Base-by-base conservation (phyloP, 2,888 invertebrate genomes). In the Tiliacea aurago region DNA sequence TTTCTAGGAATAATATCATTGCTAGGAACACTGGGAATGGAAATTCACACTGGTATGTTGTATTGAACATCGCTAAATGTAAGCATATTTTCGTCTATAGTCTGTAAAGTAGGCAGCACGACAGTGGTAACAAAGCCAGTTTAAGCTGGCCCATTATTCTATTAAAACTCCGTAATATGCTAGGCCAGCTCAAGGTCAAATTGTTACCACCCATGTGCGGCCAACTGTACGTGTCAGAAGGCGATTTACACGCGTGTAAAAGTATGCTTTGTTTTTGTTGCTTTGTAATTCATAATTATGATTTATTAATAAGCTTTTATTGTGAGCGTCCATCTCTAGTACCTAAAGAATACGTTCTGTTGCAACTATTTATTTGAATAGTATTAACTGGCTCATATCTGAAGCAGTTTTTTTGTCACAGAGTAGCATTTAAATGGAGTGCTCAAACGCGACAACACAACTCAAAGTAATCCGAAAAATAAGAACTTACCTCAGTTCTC, bases 71-170 rank as follows among this genome's bases (percentile, higher is more conserved):
- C 15, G 55, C 20, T 56, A 37, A 41, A 15, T 68, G 37, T 70
- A 47, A 37, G 67, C 45, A 47, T 70, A n/a, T 13, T 18, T 28
- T 51, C 63, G 49, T 64, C 7, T 41, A 43, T 66, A 4, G 37
- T 28, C 28, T 1, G 62, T 28, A 45, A 20, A 62, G 18, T 13
- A 20, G 13, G 13, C 13, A 0, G 28, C 13, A 63, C 1, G 7
- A 28, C 28, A 4, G 7, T 23, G 23, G 23, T 23, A 62, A 4
- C 18, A 18, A 6, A 11, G 11, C 23, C 23, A 11, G 23, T n/a
- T 9, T 61, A n/a, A 41, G n/a, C 11, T 59, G n/a, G 4, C 4
- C n/a, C 15, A 5, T n/a, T 41, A 9, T 37, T 6, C 3, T 20
- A 58, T 20, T 33, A 20, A 15, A 37, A 37, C n/a, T 33, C 4